Evolutionary conservation across 1,140 invertebrate species (phyloP).

Genomic region (Drosophila yakuba): DNA sequence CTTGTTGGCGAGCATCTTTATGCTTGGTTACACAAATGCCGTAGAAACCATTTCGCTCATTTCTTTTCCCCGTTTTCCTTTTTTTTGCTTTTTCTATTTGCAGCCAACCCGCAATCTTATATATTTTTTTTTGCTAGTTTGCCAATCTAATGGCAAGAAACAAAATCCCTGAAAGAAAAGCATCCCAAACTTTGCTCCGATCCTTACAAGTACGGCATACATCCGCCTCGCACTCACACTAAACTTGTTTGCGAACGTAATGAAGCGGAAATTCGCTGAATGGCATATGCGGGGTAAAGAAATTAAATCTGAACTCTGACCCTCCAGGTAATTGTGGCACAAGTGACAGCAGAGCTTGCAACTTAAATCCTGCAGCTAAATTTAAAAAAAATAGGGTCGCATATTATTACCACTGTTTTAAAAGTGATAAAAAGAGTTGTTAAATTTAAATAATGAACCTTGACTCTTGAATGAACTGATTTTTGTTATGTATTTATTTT

Average conservation of each 20-base stretch:
- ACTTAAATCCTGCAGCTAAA: no score
- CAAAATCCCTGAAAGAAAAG: slow-evolving; percentile 1
- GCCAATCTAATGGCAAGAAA: slow-evolving; percentile 57
- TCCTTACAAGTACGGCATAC: not conserved
- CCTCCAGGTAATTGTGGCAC: slow-evolving; percentile 8
- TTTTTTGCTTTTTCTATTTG: slow-evolving; percentile 19
- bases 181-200: slow-evolving; percentile 25
- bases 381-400: no score
- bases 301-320: slow-evolving; percentile 25
- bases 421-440: no score
- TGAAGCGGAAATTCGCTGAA: slow-evolving; percentile 45
- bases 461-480: no score
- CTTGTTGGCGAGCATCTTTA: slow-evolving; percentile 21
- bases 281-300: slow-evolving; percentile 34
- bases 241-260: slow-evolving; percentile 38
- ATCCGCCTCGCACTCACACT: not conserved
- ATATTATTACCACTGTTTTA: no score
- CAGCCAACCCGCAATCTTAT: slow-evolving; percentile 16
- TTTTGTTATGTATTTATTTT: no score
- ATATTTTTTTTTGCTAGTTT: slow-evolving; percentile 50
- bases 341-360: not conserved
- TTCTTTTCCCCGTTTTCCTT: slow-evolving; percentile 12
- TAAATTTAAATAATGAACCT: no score
- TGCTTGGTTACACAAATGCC: slow-evolving; percentile 68
- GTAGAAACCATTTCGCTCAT: slow-evolving; percentile 51